These are phyloP conservation scores for Cremastinae sp. DNA, from an alignment of 2,888 invertebrate genomes.

Conservation along the genomic window DNA sequence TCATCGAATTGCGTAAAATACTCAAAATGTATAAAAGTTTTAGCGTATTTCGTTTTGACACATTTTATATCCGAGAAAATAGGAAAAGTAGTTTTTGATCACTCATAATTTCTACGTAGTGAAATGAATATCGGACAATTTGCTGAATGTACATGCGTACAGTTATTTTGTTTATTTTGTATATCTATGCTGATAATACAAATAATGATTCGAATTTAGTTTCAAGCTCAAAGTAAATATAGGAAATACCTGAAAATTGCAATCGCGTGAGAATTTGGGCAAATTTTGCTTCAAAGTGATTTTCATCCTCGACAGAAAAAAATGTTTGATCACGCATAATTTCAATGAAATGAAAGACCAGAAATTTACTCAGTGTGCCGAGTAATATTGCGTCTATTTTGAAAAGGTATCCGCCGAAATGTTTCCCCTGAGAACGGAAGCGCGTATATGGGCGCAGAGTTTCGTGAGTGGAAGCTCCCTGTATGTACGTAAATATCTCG, in stretches of 20 bases:
- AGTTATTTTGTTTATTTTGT: too few relatives aligned
- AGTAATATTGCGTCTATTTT: constrained; percentile 67
- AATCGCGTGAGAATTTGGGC: neutral
- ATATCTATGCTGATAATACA: too few relatives aligned
- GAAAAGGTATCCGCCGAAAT: constrained; percentile 68
- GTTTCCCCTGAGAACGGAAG: constrained; percentile 6
- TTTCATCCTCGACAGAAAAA: neutral
- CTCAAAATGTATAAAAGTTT: too few relatives aligned
- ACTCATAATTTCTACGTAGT: too few relatives aligned
- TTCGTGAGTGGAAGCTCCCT: constrained; percentile 35
- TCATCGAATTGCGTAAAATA: too few relatives aligned
- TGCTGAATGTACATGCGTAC: too few relatives aligned
- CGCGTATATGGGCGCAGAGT: constrained; percentile 61
- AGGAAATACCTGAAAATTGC: neutral
- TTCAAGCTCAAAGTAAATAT: too few relatives aligned
- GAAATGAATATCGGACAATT: too few relatives aligned
- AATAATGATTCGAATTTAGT: too few relatives aligned
- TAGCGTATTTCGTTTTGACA: too few relatives aligned
- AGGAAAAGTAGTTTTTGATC: too few relatives aligned
- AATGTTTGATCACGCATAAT: neutral
- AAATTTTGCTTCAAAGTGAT: neutral
- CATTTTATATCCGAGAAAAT: too few relatives aligned
- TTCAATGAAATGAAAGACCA: neutral
- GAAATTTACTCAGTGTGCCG: constrained; percentile 18
- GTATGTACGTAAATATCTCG: neutral